Evolutionary conservation across 1,140 invertebrate genomes (phyloP).

Genomic region (Lasaia peninsularis): DNA sequence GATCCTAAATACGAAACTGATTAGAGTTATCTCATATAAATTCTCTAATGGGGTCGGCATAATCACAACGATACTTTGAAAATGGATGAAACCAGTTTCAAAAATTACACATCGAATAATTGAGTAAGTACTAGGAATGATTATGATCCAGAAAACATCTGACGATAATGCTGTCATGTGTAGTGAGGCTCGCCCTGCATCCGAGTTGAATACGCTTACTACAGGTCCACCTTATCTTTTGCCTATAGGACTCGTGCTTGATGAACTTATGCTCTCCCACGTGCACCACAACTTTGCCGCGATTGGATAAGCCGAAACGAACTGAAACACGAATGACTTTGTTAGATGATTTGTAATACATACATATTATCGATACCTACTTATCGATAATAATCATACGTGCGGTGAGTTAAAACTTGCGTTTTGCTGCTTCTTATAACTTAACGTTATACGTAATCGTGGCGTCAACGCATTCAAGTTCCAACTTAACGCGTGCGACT

Average conservation of each 20-base stretch:
- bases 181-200: constrained; percentile 58
- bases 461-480: no score
- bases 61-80: no score
- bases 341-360: not conserved
- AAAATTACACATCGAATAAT: no score
- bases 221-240: constrained; percentile 61
- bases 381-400: not conserved
- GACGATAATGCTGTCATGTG: constrained; percentile 50
- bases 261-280: constrained; percentile 57
- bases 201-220: constrained; percentile 47
- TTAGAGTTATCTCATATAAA: no score
- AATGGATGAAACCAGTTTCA: no score
- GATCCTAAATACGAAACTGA: no score
- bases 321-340: constrained; percentile 39
- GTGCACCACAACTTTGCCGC: constrained; percentile 52
- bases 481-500: no score
- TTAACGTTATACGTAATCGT: no score
- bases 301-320: constrained; percentile 51
- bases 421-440: no score
- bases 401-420: no score
- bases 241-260: constrained; percentile 59
- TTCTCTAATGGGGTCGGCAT: no score
- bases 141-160: constrained; percentile 53
- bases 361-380: not conserved
- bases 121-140: constrained; percentile 31